Conservation (phyloP, 1,140 invertebrate genomes). For the Drosophila lacteicornis region DNA sequence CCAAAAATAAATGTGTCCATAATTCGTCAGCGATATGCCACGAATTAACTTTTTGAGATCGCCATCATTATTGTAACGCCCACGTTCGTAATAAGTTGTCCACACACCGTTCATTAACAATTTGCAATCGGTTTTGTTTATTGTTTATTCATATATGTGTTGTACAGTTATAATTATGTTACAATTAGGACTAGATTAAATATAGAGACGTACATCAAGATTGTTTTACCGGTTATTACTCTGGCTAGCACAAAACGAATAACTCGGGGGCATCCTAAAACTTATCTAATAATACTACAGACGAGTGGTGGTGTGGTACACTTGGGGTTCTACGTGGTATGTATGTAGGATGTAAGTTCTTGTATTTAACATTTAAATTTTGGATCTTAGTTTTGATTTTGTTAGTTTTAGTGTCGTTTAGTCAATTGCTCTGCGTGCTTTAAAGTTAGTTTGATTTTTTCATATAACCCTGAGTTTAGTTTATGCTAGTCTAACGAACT, state of each 20-base stretch:
- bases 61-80: conserved; percentile 7
- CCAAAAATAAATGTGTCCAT: conserved; percentile 14
- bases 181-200: conserved; percentile 80
- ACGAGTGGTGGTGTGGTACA: conserved; percentile 27
- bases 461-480: conserved; percentile 75
- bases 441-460: conserved; percentile 39
- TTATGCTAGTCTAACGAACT: conserved; percentile 61
- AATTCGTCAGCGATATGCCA: conserved; percentile 11
- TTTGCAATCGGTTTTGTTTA: conserved; percentile 63
- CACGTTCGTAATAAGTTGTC: conserved; percentile 18
- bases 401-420: conserved; percentile 30
- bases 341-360: conserved; percentile 18
- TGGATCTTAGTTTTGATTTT: conserved; percentile 62
- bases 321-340: conserved; percentile 33
- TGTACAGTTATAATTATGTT: conserved; percentile 78
- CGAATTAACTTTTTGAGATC: conserved; percentile 4
- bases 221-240: conserved; percentile 57
- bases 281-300: conserved; percentile 61
- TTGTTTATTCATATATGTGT: conserved; percentile 53
- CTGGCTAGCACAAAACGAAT: conserved; percentile 63
- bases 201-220: conserved; percentile 69
- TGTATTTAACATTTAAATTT: conserved; percentile 16
- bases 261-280: conserved; percentile 41
- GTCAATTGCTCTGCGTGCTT: conserved; percentile 54
- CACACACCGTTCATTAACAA: conserved; percentile 36